Percentiles rank a stretch among this genome's conserved stretches.
These are phyloP conservation scores for Malurus elegans DNA, from an alignment of 2,113 vertebrate genomes.

Conservation along the genomic window DNA sequence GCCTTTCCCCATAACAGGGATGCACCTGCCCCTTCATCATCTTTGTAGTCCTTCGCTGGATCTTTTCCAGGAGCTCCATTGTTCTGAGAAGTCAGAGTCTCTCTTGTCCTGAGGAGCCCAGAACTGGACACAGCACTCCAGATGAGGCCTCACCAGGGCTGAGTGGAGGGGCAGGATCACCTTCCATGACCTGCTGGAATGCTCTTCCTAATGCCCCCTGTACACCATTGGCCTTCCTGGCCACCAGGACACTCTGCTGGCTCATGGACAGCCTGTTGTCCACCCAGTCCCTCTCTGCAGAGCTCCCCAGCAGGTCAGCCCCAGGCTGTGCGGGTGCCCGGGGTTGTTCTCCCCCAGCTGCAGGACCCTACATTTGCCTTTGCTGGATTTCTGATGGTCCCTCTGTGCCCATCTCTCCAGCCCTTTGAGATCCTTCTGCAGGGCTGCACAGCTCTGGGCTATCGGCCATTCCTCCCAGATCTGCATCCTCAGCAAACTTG, in stretches of 20 bases:
- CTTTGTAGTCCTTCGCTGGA: no score
- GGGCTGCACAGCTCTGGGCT: not conserved
- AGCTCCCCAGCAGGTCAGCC: not conserved
- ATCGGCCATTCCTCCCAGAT: not conserved
- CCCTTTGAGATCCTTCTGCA: accelerated
- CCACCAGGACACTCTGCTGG: not conserved
- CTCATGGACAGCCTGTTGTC: not conserved
- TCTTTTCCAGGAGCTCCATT: not conserved
- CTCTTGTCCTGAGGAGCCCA: not conserved
- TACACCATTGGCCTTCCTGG: not conserved
- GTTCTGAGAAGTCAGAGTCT: no score
- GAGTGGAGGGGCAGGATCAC: not conserved
- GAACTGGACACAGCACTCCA: not conserved
- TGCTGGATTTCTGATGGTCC: not conserved
- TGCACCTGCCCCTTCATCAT: no score
- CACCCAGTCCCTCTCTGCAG: not conserved
- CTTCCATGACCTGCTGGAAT: not conserved
- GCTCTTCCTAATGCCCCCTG: not conserved
- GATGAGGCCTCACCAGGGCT: not conserved
- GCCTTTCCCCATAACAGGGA: not conserved
- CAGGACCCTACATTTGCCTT: not conserved
- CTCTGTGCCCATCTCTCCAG: not conserved
- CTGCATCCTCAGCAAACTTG: not conserved
- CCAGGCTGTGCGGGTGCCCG: not conserved
- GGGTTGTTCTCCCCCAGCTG: not conserved